Conservation (phyloP, 2,113 vertebrate genomes). For the Glaucomys volans region DNA sequence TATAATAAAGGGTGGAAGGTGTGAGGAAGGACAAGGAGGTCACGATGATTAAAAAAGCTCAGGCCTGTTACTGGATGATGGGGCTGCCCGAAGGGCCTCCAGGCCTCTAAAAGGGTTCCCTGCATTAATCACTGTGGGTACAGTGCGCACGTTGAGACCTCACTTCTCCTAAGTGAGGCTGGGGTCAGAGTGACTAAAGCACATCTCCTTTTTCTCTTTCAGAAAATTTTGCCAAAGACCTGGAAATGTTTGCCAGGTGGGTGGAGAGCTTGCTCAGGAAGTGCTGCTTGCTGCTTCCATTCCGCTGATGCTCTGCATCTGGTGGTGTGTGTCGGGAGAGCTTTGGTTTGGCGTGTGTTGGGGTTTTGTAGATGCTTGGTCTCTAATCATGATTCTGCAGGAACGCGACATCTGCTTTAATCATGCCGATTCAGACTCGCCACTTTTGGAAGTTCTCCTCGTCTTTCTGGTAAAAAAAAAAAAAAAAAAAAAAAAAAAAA, state of each 20-base stretch:
- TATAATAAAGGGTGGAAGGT: background rate
- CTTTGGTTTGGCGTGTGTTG: background rate
- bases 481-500: background rate
- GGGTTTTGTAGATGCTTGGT: background rate
- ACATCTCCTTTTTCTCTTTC: conserved; percentile 79
- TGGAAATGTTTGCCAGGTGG: conserved; percentile 97
- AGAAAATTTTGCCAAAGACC: conserved; percentile 96
- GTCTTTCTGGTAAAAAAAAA: background rate
- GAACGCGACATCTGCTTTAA: conserved; percentile 10
- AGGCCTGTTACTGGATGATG: fast-evolving
- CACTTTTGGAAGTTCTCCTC: conserved; percentile 33
- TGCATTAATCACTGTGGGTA: background rate
- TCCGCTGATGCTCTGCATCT: background rate
- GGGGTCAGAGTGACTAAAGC: background rate
- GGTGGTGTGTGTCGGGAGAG: background rate
- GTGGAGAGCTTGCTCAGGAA: background rate
- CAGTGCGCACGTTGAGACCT: fast-evolving
- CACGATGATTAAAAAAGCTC: fast-evolving
- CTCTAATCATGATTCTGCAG: background rate
- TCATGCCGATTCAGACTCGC: conserved; percentile 13
- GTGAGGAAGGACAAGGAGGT: background rate
- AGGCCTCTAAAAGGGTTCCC: background rate
- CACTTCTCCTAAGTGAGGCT: background rate
- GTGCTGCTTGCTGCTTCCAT: background rate
- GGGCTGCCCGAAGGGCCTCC: background rate